Evolutionary conservation across 2,888 invertebrate species (phyloP).

Genomic region (Chrysina gloriosa): DNA sequence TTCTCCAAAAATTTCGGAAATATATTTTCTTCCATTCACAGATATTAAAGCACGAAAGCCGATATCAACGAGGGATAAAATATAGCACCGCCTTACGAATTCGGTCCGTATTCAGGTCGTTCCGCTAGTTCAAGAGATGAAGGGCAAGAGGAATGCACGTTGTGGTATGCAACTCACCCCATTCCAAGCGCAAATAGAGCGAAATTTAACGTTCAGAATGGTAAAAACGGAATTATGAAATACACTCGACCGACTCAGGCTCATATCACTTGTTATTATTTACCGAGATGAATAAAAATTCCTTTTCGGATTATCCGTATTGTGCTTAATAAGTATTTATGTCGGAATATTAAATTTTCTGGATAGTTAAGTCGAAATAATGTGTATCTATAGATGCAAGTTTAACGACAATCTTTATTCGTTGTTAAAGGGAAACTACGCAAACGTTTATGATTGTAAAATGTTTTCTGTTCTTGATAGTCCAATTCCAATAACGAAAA

Average conservation of each 20-base stretch:
- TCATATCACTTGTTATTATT: constrained; percentile 8
- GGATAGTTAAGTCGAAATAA: not conserved
- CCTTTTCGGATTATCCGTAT: not conserved
- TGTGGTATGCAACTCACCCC: constrained; percentile 57
- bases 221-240: constrained; percentile 45
- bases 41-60: constrained; percentile 5
- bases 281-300: not conserved
- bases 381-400: not conserved
- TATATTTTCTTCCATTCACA: not conserved
- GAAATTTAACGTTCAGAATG: constrained; percentile 50
- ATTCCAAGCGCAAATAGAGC: constrained; percentile 50
- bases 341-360: not conserved
- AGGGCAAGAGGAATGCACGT: constrained; percentile 54
- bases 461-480: too few relatives aligned
- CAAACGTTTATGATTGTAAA: too few relatives aligned
- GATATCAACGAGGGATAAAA: constrained; percentile 41
- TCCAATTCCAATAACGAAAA: too few relatives aligned
- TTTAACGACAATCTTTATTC: too few relatives aligned
- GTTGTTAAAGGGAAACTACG: too few relatives aligned
- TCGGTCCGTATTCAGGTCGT: constrained; percentile 58
- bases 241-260: not conserved
- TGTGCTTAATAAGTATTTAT: not conserved
- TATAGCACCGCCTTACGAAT: constrained; percentile 58
- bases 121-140: constrained; percentile 56
- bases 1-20: not conserved